Evolutionary conservation across 1,140 invertebrate genomes (phyloP), one percentile per base, ranked within the genome.

Genomic region (Lineus longissimus): DNA sequence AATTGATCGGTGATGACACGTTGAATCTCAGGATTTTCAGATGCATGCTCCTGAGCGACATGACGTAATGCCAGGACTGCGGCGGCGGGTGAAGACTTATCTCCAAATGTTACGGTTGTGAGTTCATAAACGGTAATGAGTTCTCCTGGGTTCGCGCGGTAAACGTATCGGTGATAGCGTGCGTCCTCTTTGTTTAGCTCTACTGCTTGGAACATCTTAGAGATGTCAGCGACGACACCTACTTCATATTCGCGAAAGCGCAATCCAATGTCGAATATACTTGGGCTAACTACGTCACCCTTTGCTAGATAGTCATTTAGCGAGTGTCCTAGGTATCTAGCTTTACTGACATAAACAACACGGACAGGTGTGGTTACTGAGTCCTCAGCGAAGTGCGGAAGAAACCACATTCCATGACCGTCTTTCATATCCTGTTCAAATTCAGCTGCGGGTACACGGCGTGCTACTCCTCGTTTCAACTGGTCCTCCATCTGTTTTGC

Each of bases 191-290:
- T 19, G 6, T 6, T 51, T 4, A 51, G n/a, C n/a, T 51, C n/a
- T 4, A 51, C 6, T 51, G 47, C 47, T n/a, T 51, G 47, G 47
- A 51, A 51, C 47, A 51, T 51, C n/a, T 51, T 51, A 6, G 47
- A 51, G 9, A 51, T 27, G 47, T 51, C 47, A 23, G 47, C 47
- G 6, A n/a, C n/a, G 4, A 51, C 47, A 27, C 47, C 47, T 7
- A 51, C 47, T n/a, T 51, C 47, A 51, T 51, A 51, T n/a, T 51
- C 47, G n/a, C 47, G n/a, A n/a, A 51, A 51, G 4, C 47, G 47
- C 6, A 51, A n/a, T 7, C 19, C 47, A n/a, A 51, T 51, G 19
- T 51, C 47, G n/a, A 51, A 51, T 19, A 51, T 19, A 4, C 4
- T 51, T n/a, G 47, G n/a, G 25, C n/a, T 51, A 9, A 51, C 9